phyloP scores from a whole-genome alignment of 1,140 invertebrate genomes.

The Rhizoglyphus robini region DNA sequence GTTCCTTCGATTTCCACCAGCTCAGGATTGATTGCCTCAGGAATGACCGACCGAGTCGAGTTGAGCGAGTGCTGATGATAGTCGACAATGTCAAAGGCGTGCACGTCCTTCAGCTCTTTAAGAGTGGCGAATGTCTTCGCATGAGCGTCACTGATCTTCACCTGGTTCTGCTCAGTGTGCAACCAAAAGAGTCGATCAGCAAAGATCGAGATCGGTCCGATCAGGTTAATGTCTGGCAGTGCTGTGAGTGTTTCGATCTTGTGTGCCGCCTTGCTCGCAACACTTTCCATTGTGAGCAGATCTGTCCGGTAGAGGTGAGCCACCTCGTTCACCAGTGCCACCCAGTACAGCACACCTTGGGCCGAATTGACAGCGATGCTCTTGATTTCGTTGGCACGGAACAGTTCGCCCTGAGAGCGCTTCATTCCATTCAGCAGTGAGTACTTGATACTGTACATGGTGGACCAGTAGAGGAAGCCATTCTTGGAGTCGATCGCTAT shows the following conservation, averaged over 20 bases:
- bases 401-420: slow-evolving; percentile 56
- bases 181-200: slow-evolving; percentile 64
- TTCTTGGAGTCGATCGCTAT: slow-evolving; percentile 62
- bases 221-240: slow-evolving; percentile 18
- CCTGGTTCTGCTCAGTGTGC: slow-evolving; percentile 49
- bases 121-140: slow-evolving; percentile 60
- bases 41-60: no score
- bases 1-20: slow-evolving; percentile 51
- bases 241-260: background rate
- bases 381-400: slow-evolving; percentile 52
- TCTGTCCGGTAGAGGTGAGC: no score
- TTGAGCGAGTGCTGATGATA: no score
- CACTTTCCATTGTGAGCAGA: no score
- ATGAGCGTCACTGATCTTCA: slow-evolving; percentile 58
- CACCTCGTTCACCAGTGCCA: no score
- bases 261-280: no score
- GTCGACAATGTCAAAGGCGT: slow-evolving; percentile 55
- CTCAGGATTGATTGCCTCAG: slow-evolving; percentile 45
- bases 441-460: slow-evolving; percentile 60
- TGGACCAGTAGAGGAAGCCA: slow-evolving; percentile 69
- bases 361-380: background rate
- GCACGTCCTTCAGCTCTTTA: slow-evolving; percentile 46
- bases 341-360: slow-evolving; percentile 5
- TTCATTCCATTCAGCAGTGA: slow-evolving; percentile 59
- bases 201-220: slow-evolving; percentile 56